These are phyloP conservation scores for Microtus ochrogaster DNA, from an alignment of 2,113 vertebrate species.

Conservation along the genomic window DNA sequence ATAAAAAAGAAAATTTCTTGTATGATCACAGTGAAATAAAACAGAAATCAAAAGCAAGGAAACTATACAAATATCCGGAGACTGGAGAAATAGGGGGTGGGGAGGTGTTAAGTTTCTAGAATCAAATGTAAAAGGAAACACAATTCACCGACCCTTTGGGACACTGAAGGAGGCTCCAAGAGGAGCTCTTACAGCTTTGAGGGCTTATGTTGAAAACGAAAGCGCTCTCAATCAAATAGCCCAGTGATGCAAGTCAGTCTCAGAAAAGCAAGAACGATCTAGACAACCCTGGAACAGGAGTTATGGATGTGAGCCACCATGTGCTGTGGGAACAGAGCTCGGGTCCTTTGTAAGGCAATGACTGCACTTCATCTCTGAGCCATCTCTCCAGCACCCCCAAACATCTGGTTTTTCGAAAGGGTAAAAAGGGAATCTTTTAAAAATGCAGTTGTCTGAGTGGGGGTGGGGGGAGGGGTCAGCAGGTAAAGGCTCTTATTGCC, in stretches of 20 bases:
- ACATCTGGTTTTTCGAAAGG: not conserved
- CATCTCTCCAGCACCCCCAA: not conserved
- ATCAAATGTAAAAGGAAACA: not conserved
- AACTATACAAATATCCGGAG: too few relatives aligned
- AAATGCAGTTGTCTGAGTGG: not conserved
- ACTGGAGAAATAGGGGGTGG: not conserved
- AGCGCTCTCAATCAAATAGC: not conserved
- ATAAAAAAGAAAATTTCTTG: not conserved
- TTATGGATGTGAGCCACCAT: too few relatives aligned
- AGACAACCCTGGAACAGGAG: not conserved
- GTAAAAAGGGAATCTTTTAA: not conserved
- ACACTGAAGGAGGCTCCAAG: not conserved
- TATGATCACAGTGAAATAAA: not conserved
- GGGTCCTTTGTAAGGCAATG: not conserved
- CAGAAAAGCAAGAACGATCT: too few relatives aligned
- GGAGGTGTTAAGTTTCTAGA: not conserved
- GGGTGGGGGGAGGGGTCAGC: not conserved
- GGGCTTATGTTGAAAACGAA: not conserved
- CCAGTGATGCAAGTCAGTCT: not conserved
- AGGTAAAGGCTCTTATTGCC: not conserved
- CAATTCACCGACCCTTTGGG: not conserved
- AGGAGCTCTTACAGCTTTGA: not conserved
- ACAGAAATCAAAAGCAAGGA: not conserved
- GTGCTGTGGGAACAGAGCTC: not conserved
- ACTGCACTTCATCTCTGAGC: not conserved